Percentiles rank a stretch among this genome's conserved stretches.
These are phyloP conservation scores for Nymphalis polychloros DNA, from an alignment of 2,888 invertebrate genomes.

Conservation along the genomic window DNA sequence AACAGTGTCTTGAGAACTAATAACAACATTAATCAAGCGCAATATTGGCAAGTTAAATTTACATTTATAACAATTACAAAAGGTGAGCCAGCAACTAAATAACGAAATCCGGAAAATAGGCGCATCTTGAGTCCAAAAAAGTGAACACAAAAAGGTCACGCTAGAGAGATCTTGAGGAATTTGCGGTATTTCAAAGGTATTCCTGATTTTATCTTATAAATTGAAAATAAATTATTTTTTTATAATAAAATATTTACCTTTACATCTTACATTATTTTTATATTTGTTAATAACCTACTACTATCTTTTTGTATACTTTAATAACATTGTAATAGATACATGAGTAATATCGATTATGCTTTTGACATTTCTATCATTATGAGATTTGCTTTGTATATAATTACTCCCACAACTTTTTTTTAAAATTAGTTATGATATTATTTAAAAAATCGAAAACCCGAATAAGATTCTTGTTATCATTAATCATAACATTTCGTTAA, in stretches of 20 bases:
- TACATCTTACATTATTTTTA: neutral
- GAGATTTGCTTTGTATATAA: too few relatives aligned
- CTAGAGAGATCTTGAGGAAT: slow-evolving; percentile 10
- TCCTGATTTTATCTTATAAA: too few relatives aligned
- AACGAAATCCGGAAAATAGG: slow-evolving; percentile 23
- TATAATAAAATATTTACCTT: neutral
- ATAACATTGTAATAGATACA: too few relatives aligned
- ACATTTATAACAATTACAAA: slow-evolving; percentile 9
- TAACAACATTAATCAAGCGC: slow-evolving; percentile 10
- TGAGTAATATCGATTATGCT: too few relatives aligned
- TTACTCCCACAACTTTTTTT: too few relatives aligned
- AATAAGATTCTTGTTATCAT: slow-evolving; percentile 48
- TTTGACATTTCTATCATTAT: too few relatives aligned
- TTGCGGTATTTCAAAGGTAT: slow-evolving; percentile 9
- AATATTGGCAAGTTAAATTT: slow-evolving; percentile 9
- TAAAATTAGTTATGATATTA: too few relatives aligned
- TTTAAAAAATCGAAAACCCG: neutral
- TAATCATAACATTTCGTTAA: slow-evolving; percentile 67
- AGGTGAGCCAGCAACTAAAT: slow-evolving; percentile 14
- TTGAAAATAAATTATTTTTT: too few relatives aligned
- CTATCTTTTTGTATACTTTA: neutral
- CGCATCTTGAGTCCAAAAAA: slow-evolving; percentile 21
- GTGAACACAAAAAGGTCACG: slow-evolving; percentile 13
- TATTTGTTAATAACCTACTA: neutral
- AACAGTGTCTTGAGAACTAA: neutral